These are phyloP conservation scores for Stigmatopora argus DNA, from an alignment of 2,113 vertebrate genomes.

Conservation along the genomic window DNA sequence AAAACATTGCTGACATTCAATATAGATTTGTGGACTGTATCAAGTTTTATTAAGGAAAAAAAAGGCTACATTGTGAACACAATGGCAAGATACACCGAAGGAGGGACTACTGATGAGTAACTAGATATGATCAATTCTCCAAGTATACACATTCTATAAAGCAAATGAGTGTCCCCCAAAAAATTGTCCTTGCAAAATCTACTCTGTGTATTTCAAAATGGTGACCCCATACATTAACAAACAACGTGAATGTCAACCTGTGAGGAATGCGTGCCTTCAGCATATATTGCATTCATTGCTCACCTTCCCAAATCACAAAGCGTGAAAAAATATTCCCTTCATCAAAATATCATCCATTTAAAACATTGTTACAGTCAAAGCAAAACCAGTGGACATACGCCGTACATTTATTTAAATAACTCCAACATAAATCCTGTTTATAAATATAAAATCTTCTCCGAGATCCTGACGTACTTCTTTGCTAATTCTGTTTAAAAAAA, in stretches of 20 bases:
- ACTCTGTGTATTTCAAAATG: slow-evolving; percentile 28
- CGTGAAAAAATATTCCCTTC: slow-evolving; percentile 39
- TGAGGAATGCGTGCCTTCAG: too few species aligned
- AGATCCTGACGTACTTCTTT: slow-evolving; percentile 35
- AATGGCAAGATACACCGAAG: slow-evolving; percentile 40
- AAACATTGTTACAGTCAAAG: slow-evolving; percentile 44
- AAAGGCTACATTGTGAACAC: slow-evolving; percentile 41
- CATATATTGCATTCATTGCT: too few species aligned
- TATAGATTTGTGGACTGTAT: neutral
- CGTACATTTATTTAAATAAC: slow-evolving; percentile 50
- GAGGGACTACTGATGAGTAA: slow-evolving; percentile 29
- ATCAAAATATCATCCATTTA: slow-evolving; percentile 49
- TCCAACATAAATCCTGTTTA: slow-evolving; percentile 41
- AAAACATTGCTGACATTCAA: neutral
- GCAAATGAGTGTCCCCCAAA: slow-evolving; percentile 25
- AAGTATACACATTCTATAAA: slow-evolving; percentile 24
- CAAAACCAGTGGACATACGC: slow-evolving; percentile 25
- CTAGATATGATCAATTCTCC: slow-evolving; percentile 17
- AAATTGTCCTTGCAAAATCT: slow-evolving; percentile 25
- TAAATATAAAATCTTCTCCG: slow-evolving; percentile 50
- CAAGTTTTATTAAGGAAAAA: slow-evolving; percentile 53
- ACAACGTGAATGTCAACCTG: slow-evolving; percentile 27
- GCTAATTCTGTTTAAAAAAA: slow-evolving; percentile 23
- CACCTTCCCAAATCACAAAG: slow-evolving; percentile 26
- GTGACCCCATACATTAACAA: slow-evolving; percentile 26